Evolutionary conservation across 2,888 invertebrate species (phyloP), one percentile per base, ranked within the genome.

Genomic region (Tetrapedia diversipes): DNA sequence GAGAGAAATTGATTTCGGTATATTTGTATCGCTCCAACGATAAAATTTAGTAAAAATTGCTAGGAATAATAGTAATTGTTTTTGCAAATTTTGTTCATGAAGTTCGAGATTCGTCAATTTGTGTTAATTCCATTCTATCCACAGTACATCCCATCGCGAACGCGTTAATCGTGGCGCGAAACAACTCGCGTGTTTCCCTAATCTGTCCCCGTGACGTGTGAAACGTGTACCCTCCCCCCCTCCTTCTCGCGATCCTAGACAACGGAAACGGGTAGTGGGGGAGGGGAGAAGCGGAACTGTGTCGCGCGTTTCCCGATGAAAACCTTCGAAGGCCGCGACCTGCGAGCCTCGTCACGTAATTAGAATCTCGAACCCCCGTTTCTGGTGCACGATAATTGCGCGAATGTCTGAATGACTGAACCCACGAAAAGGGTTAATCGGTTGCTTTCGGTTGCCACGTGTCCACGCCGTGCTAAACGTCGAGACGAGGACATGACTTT

Each of bases 111-210:
- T n/a, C n/a, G n/a, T n/a, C n/a, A n/a, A n/a, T n/a, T n/a, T n/a
- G n/a, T n/a, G n/a, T n/a, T n/a, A n/a, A n/a, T n/a, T n/a, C n/a
- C n/a, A n/a, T n/a, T n/a, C n/a, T n/a, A n/a, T n/a, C n/a, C n/a
- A n/a, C 37, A 24, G 49, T 43, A n/a, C 29, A 22, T 27, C 4
- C 29, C 37, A 37, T 7, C 39, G 22, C 64, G 70, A 81, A 81
- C 79, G 76, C 73, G 73, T 81, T 81, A 81, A 73, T 79, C 76
- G 67, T 14, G 37, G 34, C 59, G 49, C 29, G 64, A 49, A 68
- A 41, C 10, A 51, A 34, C 68, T 49, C 68, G 43, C 51, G 65
- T 77, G 76, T 76, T 66, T 66, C n/a, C 76, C 77, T 76, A 78
- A 78, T 78, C 71, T 67, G 71, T 71, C 71, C 66, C 63, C 63